Evolutionary conservation across 1,140 invertebrate species (phyloP).

Genomic region (Drosophila guanche): DNA sequence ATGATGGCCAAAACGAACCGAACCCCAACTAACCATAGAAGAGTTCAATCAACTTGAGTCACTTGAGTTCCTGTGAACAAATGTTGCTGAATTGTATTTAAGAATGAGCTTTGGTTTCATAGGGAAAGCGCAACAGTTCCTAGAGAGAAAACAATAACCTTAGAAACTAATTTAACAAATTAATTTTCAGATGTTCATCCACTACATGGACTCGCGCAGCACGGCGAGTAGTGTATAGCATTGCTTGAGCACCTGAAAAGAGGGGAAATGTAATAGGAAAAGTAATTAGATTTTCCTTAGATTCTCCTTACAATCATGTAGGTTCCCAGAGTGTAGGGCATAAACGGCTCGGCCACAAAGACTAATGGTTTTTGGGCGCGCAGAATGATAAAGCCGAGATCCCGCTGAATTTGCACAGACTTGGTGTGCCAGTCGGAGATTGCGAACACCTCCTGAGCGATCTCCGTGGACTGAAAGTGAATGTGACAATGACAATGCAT

Average conservation of each 20-base stretch:
- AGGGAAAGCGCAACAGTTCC: no score
- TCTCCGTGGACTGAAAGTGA: slow-evolving; percentile 52
- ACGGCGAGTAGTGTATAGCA: slow-evolving; percentile 59
- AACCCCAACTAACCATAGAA: no score
- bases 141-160: no score
- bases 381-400: slow-evolving; percentile 62
- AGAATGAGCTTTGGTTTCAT: no score
- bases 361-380: slow-evolving; percentile 60
- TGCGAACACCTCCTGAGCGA: slow-evolving; percentile 64
- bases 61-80: no score
- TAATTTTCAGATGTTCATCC: no score
- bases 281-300: background rate
- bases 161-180: no score
- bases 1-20: no score
- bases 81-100: no score
- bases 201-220: slow-evolving; percentile 54
- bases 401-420: slow-evolving; percentile 45
- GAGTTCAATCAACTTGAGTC: no score
- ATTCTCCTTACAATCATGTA: slow-evolving; percentile 60
- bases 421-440: slow-evolving; percentile 61
- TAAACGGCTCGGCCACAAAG: slow-evolving; percentile 57
- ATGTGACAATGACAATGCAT: no score
- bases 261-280: background rate
- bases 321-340: slow-evolving; percentile 58
- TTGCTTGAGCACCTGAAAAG: slow-evolving; percentile 53